A percentile compares a stretch with the other conserved stretches of the same genome.
Evolutionary conservation across 2,797 vertebrate genomes (phyloP).

Genomic region (Chloroceryle amazona): DNA sequence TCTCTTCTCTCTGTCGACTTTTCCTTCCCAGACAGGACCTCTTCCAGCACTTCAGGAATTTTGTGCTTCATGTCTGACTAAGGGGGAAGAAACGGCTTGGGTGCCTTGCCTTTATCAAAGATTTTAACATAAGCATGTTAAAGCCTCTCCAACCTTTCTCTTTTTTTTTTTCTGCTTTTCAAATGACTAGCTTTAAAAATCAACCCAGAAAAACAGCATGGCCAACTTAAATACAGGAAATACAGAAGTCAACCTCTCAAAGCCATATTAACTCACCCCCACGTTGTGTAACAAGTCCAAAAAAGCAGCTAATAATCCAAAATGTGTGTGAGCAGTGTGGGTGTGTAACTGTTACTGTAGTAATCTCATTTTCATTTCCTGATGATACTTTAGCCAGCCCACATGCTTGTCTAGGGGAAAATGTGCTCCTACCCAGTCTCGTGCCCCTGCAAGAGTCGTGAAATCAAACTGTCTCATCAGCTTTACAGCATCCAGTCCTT

Average conservation of each 20-base stretch:
- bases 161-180: not conserved
- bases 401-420: conserved; percentile 43
- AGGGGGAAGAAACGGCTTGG: not conserved
- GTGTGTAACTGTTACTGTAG: conserved; percentile 55
- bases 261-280: not conserved
- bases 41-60: conserved; percentile 15
- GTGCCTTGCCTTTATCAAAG: conserved; percentile 6
- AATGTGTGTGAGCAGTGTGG: conserved; percentile 44
- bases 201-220: not conserved
- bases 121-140: not conserved
- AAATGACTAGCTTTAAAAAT: conserved; percentile 5
- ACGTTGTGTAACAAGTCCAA: not conserved
- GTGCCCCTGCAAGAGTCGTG: not conserved
- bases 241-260: conserved; percentile 29
- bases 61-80: not conserved
- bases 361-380: conserved; percentile 62
- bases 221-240: conserved; percentile 63
- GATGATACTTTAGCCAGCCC: conserved; percentile 29
- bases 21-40: conserved; percentile 8
- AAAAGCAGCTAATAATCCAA: conserved; percentile 45
- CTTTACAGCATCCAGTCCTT: not conserved
- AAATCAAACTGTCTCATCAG: not conserved
- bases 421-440: not conserved
- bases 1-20: not conserved
- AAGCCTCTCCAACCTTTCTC: not conserved